Evolutionary conservation across 2,113 vertebrate species (phyloP), one percentile per base, ranked within the genome.

Genomic region (Percina caprodes): DNA sequence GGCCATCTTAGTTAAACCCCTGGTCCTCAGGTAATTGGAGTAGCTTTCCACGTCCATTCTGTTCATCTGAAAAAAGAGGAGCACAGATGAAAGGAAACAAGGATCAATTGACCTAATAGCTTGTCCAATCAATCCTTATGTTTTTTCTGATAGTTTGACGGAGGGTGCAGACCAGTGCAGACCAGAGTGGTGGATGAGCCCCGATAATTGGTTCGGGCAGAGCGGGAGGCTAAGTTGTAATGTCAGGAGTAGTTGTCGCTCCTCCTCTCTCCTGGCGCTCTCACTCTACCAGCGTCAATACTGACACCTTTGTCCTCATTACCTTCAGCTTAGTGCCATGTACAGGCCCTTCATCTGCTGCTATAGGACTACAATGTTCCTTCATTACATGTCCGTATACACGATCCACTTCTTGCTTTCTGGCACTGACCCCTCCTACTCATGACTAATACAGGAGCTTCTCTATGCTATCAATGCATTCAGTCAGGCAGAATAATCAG

Each of bases 91-190:
- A 91, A 92, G 81, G 81, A 86, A 92, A 68, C 84, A 73, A 58
- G 77, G 82, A 93, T 94, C 90, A 90, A 91, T 92, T 91, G 84
- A 89, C 88, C 89, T 91, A 91, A 91, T 91, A 88, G 92, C 89
- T 90, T 69, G 81, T 83, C 86, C 85, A 82, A 89, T 92, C 92
- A 92, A 87, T 92, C 89, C 83, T 79, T 91, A 88, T 91, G 86
- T 89, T 88, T 92, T 90, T 90, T 87, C 82, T 87, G 86, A 91
- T 86, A 84, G 80, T 82, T 80, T 82, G 90, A 86, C 75, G 24
- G 42, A 52, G 72, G 74, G 60, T 45, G 60, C 42, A 26, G 70
- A 48, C 24, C 5, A 1, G 63, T 45, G 60, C 42, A 26, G 70
- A 48, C 24, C 5, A 1, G 77, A 77, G 82, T 72, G 62, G 55